phyloP scores from a whole-genome alignment of 2,797 vertebrate genomes.

The Sitta carolinensis region DNA sequence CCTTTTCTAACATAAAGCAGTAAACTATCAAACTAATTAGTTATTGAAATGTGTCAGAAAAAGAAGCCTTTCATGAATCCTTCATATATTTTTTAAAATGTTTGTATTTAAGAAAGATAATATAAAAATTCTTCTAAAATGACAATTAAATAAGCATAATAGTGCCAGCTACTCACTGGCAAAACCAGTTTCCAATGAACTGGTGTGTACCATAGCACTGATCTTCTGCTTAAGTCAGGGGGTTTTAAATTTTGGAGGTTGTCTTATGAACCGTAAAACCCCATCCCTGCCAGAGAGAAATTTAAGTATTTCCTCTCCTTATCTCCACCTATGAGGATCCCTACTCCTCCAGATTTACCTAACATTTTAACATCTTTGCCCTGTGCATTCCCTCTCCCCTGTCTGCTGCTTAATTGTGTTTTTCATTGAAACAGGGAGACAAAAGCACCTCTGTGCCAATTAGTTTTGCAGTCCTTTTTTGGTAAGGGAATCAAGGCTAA shows the following conservation, averaged over 20 bases:
- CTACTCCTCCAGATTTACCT: neutral
- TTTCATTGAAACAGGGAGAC: slow-evolving; percentile 43
- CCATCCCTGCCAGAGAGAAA: neutral
- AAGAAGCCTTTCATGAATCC: neutral
- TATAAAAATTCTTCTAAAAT: neutral
- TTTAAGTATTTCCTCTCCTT: neutral
- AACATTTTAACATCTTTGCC: slow-evolving; percentile 1
- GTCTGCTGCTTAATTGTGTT: slow-evolving; percentile 22
- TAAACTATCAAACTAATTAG: neutral
- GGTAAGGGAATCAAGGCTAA: slow-evolving; percentile 68
- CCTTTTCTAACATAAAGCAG: neutral
- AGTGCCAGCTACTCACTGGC: neutral
- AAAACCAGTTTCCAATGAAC: neutral
- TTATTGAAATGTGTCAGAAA: neutral
- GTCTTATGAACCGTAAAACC: neutral
- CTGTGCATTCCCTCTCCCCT: neutral
- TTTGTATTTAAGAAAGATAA: neutral
- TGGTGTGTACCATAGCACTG: neutral
- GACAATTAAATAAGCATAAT: neutral
- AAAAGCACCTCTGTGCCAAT: slow-evolving; percentile 56
- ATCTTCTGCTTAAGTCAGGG: neutral
- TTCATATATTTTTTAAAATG: neutral
- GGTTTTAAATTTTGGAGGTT: neutral
- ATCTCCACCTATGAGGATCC: neutral
- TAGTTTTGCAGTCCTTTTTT: slow-evolving; percentile 64